Base-by-base conservation (phyloP, 2,113 vertebrate genomes). In the Varanus komodoensis region DNA sequence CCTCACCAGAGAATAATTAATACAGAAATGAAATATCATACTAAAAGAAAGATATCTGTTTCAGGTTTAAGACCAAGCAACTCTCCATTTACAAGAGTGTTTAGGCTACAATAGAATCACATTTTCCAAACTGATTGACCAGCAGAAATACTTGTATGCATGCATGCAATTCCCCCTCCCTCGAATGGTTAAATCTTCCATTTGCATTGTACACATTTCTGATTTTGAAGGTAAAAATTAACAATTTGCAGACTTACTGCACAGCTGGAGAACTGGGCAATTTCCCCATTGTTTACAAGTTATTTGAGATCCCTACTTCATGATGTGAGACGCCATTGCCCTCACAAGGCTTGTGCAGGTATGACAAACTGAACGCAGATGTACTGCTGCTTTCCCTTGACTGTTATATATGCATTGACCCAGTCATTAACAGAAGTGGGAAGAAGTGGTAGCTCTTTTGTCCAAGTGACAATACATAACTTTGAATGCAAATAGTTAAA, bases 291-390 rank as follows among this genome's bases (percentile, higher is more conserved):
- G 61, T 85, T 89, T 89, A 89, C 74, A 69, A 34, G 32, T 79
- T 69, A 54, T 38, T 14, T 17, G 48, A 23, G 67, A 68, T 52
- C 79, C 44, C 44, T 38, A 52, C 61, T 64, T 83, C 38, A 64
- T 68, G 89, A 44, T 89, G 81, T 94, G 91, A 83, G 94, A 95
- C 90, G 91, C 88, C 92, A 95, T 96, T 96, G 94, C 86, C 89
- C 93, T 93, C 93, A 6, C 0, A 90, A 91, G 86, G 90, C 93
- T 95, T 96, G 91, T 90, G 92, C 91, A 95, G 91, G 94, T 95
- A 88, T 94, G 94, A 93, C 94, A 95, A 92, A 95, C 92, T 92
- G 91, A 91, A 92, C 91, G 34, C 29, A 68, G 25, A 89, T 54
- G 32, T 52, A 29, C 44, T 38, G 21, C n/a, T 34, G 52, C n/a